Conservation (phyloP, 2,113 vertebrate species). For the Aleadryas rufinucha region DNA sequence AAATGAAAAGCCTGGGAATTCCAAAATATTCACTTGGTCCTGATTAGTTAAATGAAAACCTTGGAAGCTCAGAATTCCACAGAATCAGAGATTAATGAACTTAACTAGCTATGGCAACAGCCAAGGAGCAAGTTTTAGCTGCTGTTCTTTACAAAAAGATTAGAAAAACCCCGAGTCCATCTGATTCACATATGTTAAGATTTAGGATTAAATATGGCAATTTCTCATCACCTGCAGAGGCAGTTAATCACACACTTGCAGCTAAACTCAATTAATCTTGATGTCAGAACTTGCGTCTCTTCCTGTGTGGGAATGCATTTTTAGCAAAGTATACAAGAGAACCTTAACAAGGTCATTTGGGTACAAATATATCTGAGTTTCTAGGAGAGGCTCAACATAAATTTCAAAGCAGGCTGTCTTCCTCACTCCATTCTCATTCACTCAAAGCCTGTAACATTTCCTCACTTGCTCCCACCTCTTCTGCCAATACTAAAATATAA, state of each 20-base stretch:
- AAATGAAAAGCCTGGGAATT: background rate
- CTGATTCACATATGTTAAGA: background rate
- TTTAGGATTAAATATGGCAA: background rate
- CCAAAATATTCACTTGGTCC: background rate
- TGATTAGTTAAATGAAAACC: background rate
- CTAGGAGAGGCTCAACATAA: background rate
- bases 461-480: background rate
- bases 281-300: background rate
- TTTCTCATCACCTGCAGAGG: background rate
- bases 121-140: background rate
- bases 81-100: background rate
- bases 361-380: background rate
- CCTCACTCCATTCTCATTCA: background rate
- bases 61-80: background rate
- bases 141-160: background rate
- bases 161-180: accelerated
- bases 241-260: background rate
- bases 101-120: background rate
- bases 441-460: background rate
- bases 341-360: background rate
- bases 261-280: background rate
- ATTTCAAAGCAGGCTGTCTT: background rate
- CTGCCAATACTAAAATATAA: background rate
- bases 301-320: background rate
- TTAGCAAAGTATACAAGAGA: background rate